Evolutionary conservation across 2,113 vertebrate genomes (phyloP).

Genomic region (Odobenus rosmarus): DNA sequence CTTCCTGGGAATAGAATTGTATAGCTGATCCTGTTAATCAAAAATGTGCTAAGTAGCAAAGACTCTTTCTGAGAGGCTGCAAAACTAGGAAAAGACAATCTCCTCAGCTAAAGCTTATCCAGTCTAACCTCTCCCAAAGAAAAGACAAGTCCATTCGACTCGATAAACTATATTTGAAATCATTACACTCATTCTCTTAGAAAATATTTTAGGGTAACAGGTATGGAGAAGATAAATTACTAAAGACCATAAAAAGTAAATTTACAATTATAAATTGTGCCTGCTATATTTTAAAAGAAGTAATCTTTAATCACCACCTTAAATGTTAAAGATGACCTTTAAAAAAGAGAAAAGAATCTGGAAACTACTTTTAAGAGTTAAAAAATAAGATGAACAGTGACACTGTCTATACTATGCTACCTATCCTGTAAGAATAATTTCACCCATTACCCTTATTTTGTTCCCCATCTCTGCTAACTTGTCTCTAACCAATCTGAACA

Average conservation of each 20-base stretch:
- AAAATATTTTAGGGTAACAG: slow-evolving; percentile 52
- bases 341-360: not conserved
- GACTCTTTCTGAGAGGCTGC: not conserved
- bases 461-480: not conserved
- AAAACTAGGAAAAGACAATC: slow-evolving; percentile 30
- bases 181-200: slow-evolving; percentile 7
- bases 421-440: slow-evolving; percentile 7
- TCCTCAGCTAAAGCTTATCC: not conserved
- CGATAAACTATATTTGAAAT: slow-evolving; percentile 49
- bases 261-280: not conserved
- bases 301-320: not conserved
- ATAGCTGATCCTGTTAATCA: not conserved
- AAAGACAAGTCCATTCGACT: not conserved
- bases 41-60: slow-evolving; percentile 28
- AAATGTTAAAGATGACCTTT: slow-evolving; percentile 43
- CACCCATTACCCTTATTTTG: not conserved
- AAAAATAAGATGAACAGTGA: slow-evolving; percentile 32
- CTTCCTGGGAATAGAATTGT: not conserved
- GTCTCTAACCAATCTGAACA: slow-evolving; percentile 40
- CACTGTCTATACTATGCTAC: not conserved
- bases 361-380: slow-evolving; percentile 9
- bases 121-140: not conserved
- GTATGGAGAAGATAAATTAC: not conserved
- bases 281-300: slow-evolving; percentile 31
- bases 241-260: not conserved